Percentiles rank a stretch among this genome's conserved stretches.
These are phyloP conservation scores for Mus pahari DNA, from an alignment of 2,113 vertebrate genomes.

Conservation along the genomic window DNA sequence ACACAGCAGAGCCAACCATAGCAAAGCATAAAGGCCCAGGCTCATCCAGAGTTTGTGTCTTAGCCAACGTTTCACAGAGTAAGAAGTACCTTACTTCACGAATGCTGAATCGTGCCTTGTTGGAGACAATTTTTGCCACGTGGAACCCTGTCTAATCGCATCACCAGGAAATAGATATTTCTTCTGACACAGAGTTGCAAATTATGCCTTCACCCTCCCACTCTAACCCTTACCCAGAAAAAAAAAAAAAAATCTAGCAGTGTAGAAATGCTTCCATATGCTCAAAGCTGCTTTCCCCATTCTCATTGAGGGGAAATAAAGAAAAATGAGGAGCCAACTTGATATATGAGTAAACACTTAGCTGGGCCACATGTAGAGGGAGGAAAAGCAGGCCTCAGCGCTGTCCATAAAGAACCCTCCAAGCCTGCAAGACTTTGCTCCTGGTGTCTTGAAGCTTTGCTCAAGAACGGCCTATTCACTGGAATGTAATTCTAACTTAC, in stretches of 20 bases:
- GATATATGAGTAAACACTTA: neutral
- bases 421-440: neutral
- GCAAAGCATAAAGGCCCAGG: neutral
- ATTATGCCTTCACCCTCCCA: neutral
- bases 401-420: slow-evolving; percentile 35
- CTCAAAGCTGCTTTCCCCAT: neutral
- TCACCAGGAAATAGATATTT: slow-evolving; percentile 24
- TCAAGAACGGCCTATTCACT: slow-evolving; percentile 56
- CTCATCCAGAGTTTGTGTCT: neutral
- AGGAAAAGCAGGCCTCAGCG: slow-evolving; percentile 9
- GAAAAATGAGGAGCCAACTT: slow-evolving; percentile 58
- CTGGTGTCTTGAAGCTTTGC: slow-evolving; percentile 32
- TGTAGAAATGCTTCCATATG: slow-evolving; percentile 55
- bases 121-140: neutral
- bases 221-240: neutral
- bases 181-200: slow-evolving; percentile 50
- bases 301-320: slow-evolving; percentile 55
- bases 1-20: neutral
- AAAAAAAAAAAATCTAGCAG: slow-evolving; percentile 24
- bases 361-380: neutral
- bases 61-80: slow-evolving; percentile 1
- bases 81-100: slow-evolving; percentile 14
- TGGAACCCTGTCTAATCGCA: neutral
- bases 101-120: neutral
- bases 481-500: slow-evolving; percentile 61